Conservation (phyloP, 2,888 invertebrate species). For the Cryptus viduatorius region DNA sequence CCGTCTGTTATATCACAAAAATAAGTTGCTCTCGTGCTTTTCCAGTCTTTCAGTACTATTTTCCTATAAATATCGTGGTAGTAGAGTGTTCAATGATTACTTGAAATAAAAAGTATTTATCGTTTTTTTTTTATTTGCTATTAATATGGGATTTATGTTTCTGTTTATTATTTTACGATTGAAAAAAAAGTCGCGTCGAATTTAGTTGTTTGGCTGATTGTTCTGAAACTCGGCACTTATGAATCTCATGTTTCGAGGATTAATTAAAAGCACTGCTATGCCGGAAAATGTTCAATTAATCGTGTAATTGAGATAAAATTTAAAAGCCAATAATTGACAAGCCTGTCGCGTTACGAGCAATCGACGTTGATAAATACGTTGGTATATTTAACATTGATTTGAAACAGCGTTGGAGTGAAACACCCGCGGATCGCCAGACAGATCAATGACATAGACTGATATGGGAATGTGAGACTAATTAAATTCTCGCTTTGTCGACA, state of each 20-base stretch:
- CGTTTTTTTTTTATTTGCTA: too few relatives aligned
- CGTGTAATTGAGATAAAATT: slow-evolving; percentile 5
- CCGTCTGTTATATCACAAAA: background rate
- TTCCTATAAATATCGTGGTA: too few relatives aligned
- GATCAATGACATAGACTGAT: slow-evolving; percentile 3
- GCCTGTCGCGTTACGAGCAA: background rate
- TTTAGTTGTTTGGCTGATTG: too few relatives aligned
- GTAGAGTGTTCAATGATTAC: too few relatives aligned
- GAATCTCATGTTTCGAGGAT: background rate
- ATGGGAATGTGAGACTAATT: slow-evolving; percentile 10
- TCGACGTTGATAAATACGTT: slow-evolving; percentile 12
- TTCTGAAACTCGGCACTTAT: too few relatives aligned
- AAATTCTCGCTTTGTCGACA: slow-evolving; percentile 1
- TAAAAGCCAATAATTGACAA: background rate
- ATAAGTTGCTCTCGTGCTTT: too few relatives aligned
- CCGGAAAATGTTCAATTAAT: background rate
- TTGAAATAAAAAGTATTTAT: too few relatives aligned
- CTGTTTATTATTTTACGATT: too few relatives aligned
- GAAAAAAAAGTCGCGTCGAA: too few relatives aligned
- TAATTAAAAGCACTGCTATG: background rate
- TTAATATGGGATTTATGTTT: too few relatives aligned
- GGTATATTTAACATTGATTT: background rate
- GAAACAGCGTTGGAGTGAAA: background rate
- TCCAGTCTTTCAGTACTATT: too few relatives aligned
- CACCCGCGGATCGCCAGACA: background rate